phyloP scores from a whole-genome alignment of 2,888 invertebrate species.

The Xestia sexstrigata region DNA sequence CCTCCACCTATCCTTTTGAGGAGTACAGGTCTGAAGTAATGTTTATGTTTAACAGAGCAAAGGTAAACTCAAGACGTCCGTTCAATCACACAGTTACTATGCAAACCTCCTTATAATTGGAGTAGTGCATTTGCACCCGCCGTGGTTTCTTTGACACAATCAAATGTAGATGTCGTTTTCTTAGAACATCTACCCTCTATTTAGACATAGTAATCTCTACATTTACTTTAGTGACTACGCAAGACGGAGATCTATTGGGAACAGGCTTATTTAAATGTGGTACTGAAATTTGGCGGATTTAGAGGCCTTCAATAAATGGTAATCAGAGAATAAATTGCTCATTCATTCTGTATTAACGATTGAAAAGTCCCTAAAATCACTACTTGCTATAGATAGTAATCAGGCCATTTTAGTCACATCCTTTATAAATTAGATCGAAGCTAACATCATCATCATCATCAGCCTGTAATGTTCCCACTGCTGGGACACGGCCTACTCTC shows the following conservation, averaged over 20 bases:
- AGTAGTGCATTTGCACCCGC: neutral
- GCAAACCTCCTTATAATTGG: neutral
- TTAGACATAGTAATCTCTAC: slow-evolving; percentile 20
- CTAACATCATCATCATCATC: too few species aligned
- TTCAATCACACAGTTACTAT: neutral
- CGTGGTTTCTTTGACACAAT: slow-evolving; percentile 21
- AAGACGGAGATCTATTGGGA: slow-evolving; percentile 30
- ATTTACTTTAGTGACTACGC: slow-evolving; percentile 15
- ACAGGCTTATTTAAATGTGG: slow-evolving; percentile 53
- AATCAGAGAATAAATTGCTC: slow-evolving; percentile 47
- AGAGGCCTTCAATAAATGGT: slow-evolving; percentile 48
- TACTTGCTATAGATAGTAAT: slow-evolving; percentile 6
- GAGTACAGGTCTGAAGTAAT: neutral
- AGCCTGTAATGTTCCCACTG: too few species aligned
- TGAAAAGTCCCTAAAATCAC: slow-evolving; percentile 19
- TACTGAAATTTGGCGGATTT: slow-evolving; percentile 49
- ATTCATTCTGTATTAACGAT: slow-evolving; percentile 45
- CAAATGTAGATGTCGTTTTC: neutral
- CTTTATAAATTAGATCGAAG: neutral
- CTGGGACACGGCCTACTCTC: too few species aligned
- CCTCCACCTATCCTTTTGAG: neutral
- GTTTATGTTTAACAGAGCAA: neutral
- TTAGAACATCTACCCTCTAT: slow-evolving; percentile 13
- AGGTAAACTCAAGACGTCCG: neutral
- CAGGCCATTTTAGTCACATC: neutral